phyloP scores from a whole-genome alignment of 2,113 vertebrate genomes.

The Neodontobutis hainanensis region DNA sequence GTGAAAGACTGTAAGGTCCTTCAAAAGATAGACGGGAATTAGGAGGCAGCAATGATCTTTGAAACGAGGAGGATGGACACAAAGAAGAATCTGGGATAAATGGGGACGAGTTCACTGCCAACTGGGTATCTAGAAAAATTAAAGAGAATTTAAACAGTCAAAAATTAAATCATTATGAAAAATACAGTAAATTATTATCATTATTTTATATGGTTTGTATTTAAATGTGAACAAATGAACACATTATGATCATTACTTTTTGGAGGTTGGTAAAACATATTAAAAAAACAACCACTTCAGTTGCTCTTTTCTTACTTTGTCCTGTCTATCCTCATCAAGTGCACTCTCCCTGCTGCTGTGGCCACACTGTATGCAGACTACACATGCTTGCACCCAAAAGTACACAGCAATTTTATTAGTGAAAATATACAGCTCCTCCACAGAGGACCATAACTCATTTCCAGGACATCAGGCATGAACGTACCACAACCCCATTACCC shows the following conservation, averaged over 20 bases:
- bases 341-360: conserved; percentile 10
- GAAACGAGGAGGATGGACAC: conserved; percentile 52
- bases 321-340: conserved; percentile 40
- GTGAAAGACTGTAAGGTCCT: conserved; percentile 31
- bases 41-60: conserved; percentile 39
- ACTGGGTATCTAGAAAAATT: conserved; percentile 61
- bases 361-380: conserved; percentile 12
- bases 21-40: conserved; percentile 37
- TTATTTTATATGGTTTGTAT: too few relatives aligned
- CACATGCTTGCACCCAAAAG: conserved; percentile 5
- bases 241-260: not conserved
- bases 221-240: not conserved
- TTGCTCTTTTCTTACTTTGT: conserved; percentile 29
- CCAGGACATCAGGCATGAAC: conserved; percentile 69
- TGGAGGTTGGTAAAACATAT: not conserved
- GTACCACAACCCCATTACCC: conserved; percentile 22
- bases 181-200: not conserved
- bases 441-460: conserved; percentile 67
- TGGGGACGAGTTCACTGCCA: conserved; percentile 61
- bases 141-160: conserved; percentile 19
- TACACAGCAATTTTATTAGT: conserved; percentile 33
- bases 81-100: conserved; percentile 55
- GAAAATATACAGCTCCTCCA: conserved; percentile 61
- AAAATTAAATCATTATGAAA: not conserved
- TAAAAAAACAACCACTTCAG: not conserved